Conservation (phyloP, 2,113 vertebrate genomes). For the Sapajus apella region DNA sequence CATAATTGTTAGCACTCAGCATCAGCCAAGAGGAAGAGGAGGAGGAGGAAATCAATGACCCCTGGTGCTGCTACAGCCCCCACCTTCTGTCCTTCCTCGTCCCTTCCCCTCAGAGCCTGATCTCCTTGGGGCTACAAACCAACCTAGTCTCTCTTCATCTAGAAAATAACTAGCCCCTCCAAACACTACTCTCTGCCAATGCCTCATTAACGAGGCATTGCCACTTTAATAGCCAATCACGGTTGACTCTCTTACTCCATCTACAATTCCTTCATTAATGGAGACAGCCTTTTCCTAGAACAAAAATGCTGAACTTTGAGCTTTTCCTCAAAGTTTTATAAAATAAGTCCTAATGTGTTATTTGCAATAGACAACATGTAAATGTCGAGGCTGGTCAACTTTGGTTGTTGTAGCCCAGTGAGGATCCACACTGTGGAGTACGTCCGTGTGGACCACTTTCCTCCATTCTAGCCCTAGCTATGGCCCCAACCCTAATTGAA, state of each 20-base stretch:
- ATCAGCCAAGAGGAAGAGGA: background rate
- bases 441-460: background rate
- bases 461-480: background rate
- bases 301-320: background rate
- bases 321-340: conserved; percentile 42
- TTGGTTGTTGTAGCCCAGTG: background rate
- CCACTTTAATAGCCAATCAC: background rate
- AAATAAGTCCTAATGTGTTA: background rate
- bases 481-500: background rate
- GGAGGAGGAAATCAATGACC: background rate
- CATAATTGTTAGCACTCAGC: background rate
- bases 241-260: background rate
- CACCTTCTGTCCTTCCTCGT: background rate
- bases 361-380: background rate
- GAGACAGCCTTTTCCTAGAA: background rate
- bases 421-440: background rate
- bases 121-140: background rate
- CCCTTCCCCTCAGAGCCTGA: background rate
- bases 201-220: background rate
- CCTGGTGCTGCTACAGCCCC: background rate
- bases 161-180: background rate
- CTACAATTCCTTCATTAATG: background rate
- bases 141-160: background rate
- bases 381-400: background rate
- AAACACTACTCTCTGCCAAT: background rate